Evolutionary conservation across 2,888 invertebrate species (phyloP), one percentile per base, ranked within the genome.

Genomic region (Drosophila macrothrix): DNA sequence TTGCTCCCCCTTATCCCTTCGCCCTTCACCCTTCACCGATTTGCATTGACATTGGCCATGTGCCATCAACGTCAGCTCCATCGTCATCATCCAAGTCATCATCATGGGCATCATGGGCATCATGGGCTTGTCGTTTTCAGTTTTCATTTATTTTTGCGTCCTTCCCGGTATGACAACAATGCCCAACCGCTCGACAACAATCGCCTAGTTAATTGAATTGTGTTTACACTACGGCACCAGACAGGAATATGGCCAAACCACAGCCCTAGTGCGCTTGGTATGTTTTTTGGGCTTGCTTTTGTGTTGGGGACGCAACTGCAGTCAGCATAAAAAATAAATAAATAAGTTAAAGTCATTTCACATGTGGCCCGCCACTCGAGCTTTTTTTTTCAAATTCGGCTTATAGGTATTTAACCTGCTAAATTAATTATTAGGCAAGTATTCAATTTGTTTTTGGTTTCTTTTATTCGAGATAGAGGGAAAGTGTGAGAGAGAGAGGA

Each of bases 181-280:
- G 88, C 59, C 58, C 69, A 65, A 58, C 84, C 75, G 70, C 84
- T 71, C 81, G 73, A 78, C 90, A 76, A 88, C 90, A 79, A 86
- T 80, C 78, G 76, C 56, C 75, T 67, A 83, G 90, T 90, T 90
- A 87, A 87, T 87, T 87, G 89, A 90, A 87, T 87, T 87, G 87
- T 89, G 87, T 87, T 87, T 90, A 86, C 89, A 88, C 87, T 86
- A 68, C 69, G 79, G 81, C 76, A 73, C 67, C 69, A 67, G 70
- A 61, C 67, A 72, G 46, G 37, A 69, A 61, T 43, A 39, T 52
- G 37, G 53, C 25, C 63, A 39, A 28, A 6, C n/a, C 56, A 12
- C 7, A 46, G 22, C 10, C 1, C 39, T 12, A 33, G 25, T 3
- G n/a, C 41, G 4, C 25, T 19, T 25, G 14, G 10, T 39, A 53